Conservation (phyloP, 2,113 vertebrate genomes). For the Megalops atlanticus region DNA sequence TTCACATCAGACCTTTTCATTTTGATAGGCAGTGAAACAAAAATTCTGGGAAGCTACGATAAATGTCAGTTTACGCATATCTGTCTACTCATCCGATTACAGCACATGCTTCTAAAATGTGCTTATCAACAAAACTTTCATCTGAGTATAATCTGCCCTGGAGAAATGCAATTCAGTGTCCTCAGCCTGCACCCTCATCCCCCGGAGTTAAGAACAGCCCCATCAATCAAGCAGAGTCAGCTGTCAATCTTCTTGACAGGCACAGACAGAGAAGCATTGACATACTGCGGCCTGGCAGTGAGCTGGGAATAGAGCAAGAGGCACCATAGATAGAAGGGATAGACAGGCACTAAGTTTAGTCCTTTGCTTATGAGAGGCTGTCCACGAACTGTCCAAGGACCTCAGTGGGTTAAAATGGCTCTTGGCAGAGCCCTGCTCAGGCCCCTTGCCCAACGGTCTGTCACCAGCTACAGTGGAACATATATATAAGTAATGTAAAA, state of each 20-base stretch:
- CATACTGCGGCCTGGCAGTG: background rate
- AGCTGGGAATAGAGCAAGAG: background rate
- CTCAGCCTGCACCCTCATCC: background rate
- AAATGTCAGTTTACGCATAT: too few species aligned
- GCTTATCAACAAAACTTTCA: background rate
- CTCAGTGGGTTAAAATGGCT: background rate
- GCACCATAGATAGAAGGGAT: background rate
- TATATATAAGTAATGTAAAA: background rate
- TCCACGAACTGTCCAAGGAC: background rate
- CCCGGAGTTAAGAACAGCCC: background rate
- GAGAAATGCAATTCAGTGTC: slow-evolving; percentile 1
- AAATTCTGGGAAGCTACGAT: background rate
- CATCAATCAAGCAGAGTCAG: slow-evolving; percentile 13
- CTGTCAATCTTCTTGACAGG: slow-evolving; percentile 26
- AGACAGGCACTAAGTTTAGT: background rate
- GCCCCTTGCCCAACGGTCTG: background rate
- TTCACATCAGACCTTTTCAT: background rate
- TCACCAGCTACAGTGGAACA: background rate
- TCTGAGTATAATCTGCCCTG: background rate
- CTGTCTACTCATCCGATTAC: background rate
- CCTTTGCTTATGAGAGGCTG: background rate
- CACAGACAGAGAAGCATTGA: background rate
- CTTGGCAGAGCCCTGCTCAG: background rate
- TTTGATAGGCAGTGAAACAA: background rate
- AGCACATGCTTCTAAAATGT: background rate